Base-by-base conservation (phyloP, 2,888 invertebrate species). In the Drosophila putrida region DNA sequence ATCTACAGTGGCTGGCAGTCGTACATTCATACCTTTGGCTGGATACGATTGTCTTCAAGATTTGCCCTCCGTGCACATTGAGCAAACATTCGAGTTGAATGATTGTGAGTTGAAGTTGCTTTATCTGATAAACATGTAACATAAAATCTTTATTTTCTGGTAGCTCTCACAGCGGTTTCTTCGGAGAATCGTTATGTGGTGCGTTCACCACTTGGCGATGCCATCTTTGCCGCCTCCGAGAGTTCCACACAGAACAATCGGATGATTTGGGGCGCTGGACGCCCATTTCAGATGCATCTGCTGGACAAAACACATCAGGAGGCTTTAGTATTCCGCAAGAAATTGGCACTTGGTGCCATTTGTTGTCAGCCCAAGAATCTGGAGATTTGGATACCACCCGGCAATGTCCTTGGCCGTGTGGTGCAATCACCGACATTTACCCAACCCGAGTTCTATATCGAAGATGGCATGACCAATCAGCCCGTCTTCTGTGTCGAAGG, bases 221-320 rank as follows among this genome's bases (percentile, higher is more conserved):
- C 96, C 0, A 91, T 96, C n/a, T 96, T 95, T 91, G 94, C 96
- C 43, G 96, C 95, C 10, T 94, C 94, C 38, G 96, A 96, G 90
- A 93, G 93, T 4, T 96, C 96, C 0, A 93, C 93, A 1, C 91
- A 93, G 0, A 94, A 93, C 6, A 94, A 95, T 88, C 93, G 97
- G 54, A 94, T 95, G 69, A 93, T 95, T 51, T 96, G 96, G 90
- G 97, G 97, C 4, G 67, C 91, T 0, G 75, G 88, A 0, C 93
- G 97, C 25, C 94, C 96, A 0, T 97, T 97, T 91, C 94, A 94
- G 71, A 95, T 98, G 94, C 95, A 95, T 84, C 93, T 98, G 0
- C 94, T 96, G 71, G 98, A 98, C 92, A 96, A 95, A 90, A 95
- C 95, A n/a, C 95, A 96, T 72, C 96, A 96, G 88, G 97, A 97